These are phyloP conservation scores for Argynnis bischoffii DNA, from an alignment of 2,888 invertebrate species.

Conservation along the genomic window DNA sequence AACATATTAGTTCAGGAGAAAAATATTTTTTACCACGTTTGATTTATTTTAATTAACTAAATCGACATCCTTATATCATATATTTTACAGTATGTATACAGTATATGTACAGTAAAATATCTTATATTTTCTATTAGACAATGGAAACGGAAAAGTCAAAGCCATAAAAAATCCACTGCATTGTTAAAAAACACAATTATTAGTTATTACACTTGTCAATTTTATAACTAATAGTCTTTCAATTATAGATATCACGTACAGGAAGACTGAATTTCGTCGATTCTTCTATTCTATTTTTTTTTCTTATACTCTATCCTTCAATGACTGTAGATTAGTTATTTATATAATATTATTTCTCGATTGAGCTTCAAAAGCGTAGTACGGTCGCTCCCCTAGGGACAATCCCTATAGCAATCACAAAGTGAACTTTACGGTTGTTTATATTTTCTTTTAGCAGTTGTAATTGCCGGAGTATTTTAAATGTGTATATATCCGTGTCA, in stretches of 20 bases:
- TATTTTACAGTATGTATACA: no score
- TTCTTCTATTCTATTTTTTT: conserved; percentile 26
- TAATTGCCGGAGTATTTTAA: conserved; percentile 10
- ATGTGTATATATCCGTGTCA: conserved; percentile 19
- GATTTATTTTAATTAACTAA: no score
- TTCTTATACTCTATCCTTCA: conserved; percentile 13
- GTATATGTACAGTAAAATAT: no score
- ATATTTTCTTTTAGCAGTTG: conserved; percentile 12
- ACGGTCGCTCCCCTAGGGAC: conserved; percentile 26
- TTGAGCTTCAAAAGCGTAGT: conserved; percentile 32
- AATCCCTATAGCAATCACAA: conserved; percentile 20
- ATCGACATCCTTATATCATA: no score
- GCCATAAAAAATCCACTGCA: background rate
- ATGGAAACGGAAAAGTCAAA: conserved; percentile 7
- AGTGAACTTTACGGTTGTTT: conserved; percentile 40
- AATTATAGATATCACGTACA: conserved; percentile 48
- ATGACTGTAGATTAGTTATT: conserved; percentile 10
- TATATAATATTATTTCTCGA: conserved; percentile 17
- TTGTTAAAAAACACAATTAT: conserved; percentile 8
- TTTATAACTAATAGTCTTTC: conserved; percentile 39
- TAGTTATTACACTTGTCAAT: conserved; percentile 41
- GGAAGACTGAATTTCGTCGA: conserved; percentile 50
- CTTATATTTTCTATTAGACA: background rate
- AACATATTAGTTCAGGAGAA: no score
- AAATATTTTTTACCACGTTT: no score